phyloP scores from a whole-genome alignment of 1,140 invertebrate species.

The Lepidotrigona ventralis region DNA sequence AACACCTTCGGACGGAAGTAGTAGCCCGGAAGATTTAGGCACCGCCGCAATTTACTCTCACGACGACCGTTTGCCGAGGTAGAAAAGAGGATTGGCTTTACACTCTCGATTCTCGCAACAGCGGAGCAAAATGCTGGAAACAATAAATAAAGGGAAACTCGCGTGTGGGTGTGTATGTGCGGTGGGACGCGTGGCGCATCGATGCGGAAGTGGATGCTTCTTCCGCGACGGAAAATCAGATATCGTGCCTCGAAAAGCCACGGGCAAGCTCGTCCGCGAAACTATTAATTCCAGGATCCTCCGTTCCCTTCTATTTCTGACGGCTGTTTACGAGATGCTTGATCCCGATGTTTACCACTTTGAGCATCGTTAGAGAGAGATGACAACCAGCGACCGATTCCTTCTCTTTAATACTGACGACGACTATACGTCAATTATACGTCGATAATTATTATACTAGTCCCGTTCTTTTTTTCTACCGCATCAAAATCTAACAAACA shows the following conservation, averaged over 20 bases:
- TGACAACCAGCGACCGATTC: neutral
- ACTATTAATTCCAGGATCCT: slow-evolving; percentile 29
- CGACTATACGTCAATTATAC: too few relatives aligned
- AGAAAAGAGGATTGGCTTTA: slow-evolving; percentile 31
- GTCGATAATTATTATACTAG: too few relatives aligned
- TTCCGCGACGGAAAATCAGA: slow-evolving; percentile 25
- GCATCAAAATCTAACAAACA: too few relatives aligned
- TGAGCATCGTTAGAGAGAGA: neutral
- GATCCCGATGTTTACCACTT: neutral
- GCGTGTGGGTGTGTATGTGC: too few relatives aligned
- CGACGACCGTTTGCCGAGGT: neutral
- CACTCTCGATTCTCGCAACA: neutral
- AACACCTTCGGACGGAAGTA: neutral
- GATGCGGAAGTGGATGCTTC: slow-evolving; percentile 22
- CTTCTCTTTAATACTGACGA: neutral
- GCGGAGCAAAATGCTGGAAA: slow-evolving; percentile 12
- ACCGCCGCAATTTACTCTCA: slow-evolving; percentile 4
- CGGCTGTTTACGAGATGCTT: neutral
- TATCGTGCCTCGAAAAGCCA: slow-evolving; percentile 21
- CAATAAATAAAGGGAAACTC: slow-evolving; percentile 38
- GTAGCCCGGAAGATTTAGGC: neutral
- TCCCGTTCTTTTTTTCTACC: too few relatives aligned
- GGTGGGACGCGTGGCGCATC: slow-evolving; percentile 15
- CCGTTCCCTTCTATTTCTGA: neutral
- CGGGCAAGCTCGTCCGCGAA: neutral